Conservation (phyloP, 2,113 vertebrate species). For the Myotis yumanensis region DNA sequence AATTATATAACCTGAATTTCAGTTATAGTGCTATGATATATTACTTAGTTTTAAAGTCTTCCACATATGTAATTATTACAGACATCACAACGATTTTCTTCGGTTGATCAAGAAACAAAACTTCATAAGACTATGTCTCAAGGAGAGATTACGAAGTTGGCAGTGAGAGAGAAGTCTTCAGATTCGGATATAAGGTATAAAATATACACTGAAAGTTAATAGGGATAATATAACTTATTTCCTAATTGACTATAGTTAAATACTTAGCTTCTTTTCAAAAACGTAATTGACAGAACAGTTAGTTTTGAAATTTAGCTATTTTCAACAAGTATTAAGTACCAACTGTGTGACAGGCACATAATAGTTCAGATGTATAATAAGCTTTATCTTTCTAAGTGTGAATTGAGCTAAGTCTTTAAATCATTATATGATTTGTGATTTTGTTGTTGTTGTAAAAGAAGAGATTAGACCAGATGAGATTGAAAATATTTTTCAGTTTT, state of each 20-base stretch:
- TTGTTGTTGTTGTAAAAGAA: conserved; percentile 42
- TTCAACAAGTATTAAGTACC: conserved; percentile 24
- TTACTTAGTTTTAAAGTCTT: conserved; percentile 64
- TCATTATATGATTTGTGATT: conserved; percentile 31
- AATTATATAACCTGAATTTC: neutral
- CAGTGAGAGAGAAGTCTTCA: conserved; percentile 85
- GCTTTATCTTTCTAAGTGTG: neutral
- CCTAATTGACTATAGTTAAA: neutral
- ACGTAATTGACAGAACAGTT: neutral
- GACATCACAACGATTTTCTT: conserved; percentile 85
- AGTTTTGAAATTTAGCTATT: conserved; percentile 25
- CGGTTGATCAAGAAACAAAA: conserved; percentile 85
- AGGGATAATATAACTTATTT: conserved; percentile 19
- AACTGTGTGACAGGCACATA: neutral
- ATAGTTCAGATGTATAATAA: neutral
- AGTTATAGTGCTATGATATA: conserved; percentile 6
- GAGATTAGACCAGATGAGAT: neutral
- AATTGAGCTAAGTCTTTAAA: conserved; percentile 8
- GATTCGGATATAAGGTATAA: conserved; percentile 91
- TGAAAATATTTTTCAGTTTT: conserved; percentile 21
- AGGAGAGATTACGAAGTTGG: conserved; percentile 90
- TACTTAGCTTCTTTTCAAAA: neutral
- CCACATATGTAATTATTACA: conserved; percentile 74
- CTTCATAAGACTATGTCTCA: conserved; percentile 94
- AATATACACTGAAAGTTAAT: neutral